Evolutionary conservation across 2,888 invertebrate genomes (phyloP).

Genomic region (Scaptomyza reducta): DNA sequence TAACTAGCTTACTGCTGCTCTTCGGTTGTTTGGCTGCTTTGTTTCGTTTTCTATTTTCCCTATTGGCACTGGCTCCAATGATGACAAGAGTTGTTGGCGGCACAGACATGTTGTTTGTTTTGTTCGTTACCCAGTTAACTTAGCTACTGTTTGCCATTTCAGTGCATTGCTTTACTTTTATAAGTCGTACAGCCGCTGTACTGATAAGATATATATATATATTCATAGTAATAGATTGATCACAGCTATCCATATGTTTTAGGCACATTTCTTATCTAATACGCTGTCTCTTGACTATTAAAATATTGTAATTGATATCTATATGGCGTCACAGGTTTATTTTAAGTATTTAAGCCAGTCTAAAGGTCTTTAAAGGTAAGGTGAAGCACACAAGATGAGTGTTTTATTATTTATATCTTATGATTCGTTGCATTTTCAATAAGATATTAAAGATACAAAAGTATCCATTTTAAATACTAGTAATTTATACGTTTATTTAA

Average conservation of each 20-base stretch:
- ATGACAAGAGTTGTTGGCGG: conserved; percentile 63
- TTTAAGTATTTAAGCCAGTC: neutral
- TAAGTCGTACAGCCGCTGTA: conserved; percentile 31
- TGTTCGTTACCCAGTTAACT: conserved; percentile 15
- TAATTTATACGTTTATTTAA: too few species aligned
- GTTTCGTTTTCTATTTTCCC: conserved; percentile 29
- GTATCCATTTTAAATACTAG: too few species aligned
- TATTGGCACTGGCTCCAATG: conserved; percentile 50
- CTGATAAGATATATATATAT: conserved; percentile 42
- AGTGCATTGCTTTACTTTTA: conserved; percentile 47
- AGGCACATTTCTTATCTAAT: neutral
- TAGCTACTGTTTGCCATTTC: conserved; percentile 37
- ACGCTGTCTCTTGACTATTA: neutral
- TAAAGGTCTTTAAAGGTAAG: conserved; percentile 5
- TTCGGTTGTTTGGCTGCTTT: conserved; percentile 1
- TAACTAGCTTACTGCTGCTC: conserved; percentile 20
- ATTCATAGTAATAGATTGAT: conserved; percentile 20
- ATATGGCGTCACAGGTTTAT: conserved; percentile 20
- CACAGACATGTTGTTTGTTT: conserved; percentile 52
- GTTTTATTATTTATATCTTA: neutral
- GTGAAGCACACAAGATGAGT: conserved; percentile 4
- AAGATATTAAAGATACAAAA: too few species aligned
- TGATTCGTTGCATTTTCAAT: neutral
- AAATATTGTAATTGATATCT: conserved; percentile 13
- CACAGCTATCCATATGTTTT: conserved; percentile 13